Evolutionary conservation across 2,797 vertebrate genomes (phyloP).

Genomic region (Dicrostonyx torquatus): DNA sequence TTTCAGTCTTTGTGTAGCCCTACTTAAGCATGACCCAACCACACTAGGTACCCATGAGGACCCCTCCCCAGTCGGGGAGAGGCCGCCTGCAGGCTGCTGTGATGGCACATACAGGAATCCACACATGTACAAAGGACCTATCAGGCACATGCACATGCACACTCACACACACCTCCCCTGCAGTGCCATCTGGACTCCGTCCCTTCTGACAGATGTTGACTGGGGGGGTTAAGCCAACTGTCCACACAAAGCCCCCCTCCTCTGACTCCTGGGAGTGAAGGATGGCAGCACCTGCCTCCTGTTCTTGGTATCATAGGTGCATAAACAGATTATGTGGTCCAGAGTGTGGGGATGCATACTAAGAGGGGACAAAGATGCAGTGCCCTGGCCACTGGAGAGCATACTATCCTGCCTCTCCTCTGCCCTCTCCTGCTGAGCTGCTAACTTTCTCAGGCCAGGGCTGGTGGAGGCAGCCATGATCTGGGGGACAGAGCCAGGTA

Average conservation of each 20-base stretch:
- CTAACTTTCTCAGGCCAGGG: background rate
- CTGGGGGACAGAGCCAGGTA: accelerated
- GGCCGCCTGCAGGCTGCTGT: background rate
- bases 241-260: constrained; percentile 66
- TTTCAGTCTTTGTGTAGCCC: constrained; percentile 17
- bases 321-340: background rate
- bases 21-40: constrained; percentile 64
- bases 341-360: constrained; percentile 1
- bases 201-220: constrained; percentile 74
- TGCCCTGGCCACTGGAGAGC: background rate
- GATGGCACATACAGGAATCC: background rate
- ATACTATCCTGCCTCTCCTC: background rate
- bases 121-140: background rate
- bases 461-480: background rate
- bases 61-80: constrained; percentile 34
- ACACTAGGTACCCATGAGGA: constrained; percentile 50
- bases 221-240: constrained; percentile 59
- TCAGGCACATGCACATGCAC: background rate
- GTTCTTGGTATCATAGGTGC: constrained; percentile 64
- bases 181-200: constrained; percentile 83
- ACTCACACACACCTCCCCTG: constrained; percentile 36
- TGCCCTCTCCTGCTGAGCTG: background rate
- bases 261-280: background rate
- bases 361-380: background rate
- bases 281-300: constrained; percentile 72